Percentiles rank a stretch among this genome's conserved stretches.
phyloP scores from a whole-genome alignment of 2,888 invertebrate genomes.

The Netelia melanura region DNA sequence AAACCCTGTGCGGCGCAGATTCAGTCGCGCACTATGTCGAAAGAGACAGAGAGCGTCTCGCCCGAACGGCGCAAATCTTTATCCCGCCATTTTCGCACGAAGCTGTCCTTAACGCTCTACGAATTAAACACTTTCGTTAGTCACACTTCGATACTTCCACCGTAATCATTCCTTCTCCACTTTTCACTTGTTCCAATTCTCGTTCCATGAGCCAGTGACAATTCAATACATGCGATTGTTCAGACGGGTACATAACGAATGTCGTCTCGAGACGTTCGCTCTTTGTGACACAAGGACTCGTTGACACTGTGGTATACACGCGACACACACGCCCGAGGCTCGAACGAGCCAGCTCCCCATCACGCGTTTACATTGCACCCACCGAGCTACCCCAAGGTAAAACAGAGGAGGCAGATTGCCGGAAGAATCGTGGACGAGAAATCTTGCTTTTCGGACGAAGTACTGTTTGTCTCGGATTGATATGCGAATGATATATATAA shows the following conservation, averaged over 20 bases:
- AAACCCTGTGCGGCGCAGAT: too few species aligned
- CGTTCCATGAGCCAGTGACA: too few species aligned
- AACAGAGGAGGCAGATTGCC: neutral
- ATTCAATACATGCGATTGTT: too few species aligned
- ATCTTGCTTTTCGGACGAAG: neutral
- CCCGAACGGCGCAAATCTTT: neutral
- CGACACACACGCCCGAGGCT: neutral
- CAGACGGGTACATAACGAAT: too few species aligned
- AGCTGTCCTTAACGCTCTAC: too few species aligned
- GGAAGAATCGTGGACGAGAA: neutral
- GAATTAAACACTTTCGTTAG: too few species aligned
- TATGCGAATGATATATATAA: neutral
- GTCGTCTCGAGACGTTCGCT: too few species aligned
- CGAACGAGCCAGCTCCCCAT: neutral
- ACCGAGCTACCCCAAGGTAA: neutral
- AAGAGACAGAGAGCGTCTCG: neutral
- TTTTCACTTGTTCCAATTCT: too few species aligned
- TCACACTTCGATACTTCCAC: too few species aligned
- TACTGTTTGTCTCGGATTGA: neutral
- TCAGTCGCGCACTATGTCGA: too few species aligned
- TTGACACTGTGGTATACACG: neutral
- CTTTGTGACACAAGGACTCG: neutral
- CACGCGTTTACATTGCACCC: neutral
- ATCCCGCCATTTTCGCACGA: neutral
- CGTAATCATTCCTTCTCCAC: too few species aligned